A percentile compares a stretch with the other conserved stretches of the same genome.
These are phyloP conservation scores for Heliconius eleuchia DNA, from an alignment of 1,140 invertebrate genomes.

Conservation along the genomic window DNA sequence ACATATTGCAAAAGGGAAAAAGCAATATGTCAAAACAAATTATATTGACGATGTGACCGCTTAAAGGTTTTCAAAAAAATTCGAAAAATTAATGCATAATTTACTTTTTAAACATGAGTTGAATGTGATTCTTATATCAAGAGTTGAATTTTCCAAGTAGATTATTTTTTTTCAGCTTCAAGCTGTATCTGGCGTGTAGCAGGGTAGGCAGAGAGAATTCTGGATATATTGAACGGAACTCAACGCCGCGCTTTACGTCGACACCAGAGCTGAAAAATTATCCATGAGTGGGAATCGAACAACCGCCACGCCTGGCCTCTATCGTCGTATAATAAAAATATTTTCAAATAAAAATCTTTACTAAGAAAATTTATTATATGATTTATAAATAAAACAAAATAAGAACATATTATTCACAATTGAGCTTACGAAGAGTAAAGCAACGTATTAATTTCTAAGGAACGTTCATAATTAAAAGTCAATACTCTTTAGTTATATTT, in stretches of 20 bases:
- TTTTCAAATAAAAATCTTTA: too few relatives aligned
- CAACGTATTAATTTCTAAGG: background rate
- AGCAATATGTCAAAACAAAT: background rate
- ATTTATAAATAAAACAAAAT: background rate
- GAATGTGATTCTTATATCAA: background rate
- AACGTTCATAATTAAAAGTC: background rate
- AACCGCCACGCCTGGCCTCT: too few relatives aligned
- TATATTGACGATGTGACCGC: background rate
- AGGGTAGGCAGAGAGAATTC: too few relatives aligned
- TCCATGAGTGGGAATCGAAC: too few relatives aligned
- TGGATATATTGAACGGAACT: too few relatives aligned
- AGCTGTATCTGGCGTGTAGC: too few relatives aligned
- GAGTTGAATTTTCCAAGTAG: too few relatives aligned
- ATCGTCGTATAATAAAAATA: too few relatives aligned
- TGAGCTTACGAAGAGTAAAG: background rate
- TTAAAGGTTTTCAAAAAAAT: background rate
- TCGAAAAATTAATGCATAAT: background rate
- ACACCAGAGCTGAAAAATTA: too few relatives aligned
- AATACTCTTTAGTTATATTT: background rate
- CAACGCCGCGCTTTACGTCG: too few relatives aligned
- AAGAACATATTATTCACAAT: background rate
- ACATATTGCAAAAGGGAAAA: background rate
- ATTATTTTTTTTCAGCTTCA: too few relatives aligned
- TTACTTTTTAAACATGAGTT: background rate
- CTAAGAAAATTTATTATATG: background rate